Evolutionary conservation across 2,888 invertebrate genomes (phyloP), one percentile per base, ranked within the genome.

Genomic region (Nycteola revayana): DNA sequence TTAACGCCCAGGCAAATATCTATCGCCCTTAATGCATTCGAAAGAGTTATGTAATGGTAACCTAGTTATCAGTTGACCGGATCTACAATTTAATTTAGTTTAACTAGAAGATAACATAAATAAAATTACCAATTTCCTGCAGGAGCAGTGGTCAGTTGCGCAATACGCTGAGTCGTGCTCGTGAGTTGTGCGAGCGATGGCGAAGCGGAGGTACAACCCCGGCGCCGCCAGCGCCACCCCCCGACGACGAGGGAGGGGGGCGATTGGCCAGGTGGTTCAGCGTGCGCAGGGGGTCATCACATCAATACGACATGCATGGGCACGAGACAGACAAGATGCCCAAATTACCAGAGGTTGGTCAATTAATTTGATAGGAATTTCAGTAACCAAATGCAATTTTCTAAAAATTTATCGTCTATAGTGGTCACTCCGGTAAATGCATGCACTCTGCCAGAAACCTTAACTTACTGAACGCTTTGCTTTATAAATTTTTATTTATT

Each of bases 191-290:
- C 90, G 95, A 95, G 90, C 94, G 94, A 90, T 94, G 94, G 93
- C 91, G 94, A 60, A 83, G 80, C 60, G 82, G 86, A 28, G 71
- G 78, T 22, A 62, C 66, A 23, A 66, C 76, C 65, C 68, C 76
- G 64, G 79, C 84, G 10, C 83, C 85, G 20, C 79, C 82, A 17
- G 74, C 82, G 7, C 80, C 79, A 1, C 83, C 89, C 25, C 88
- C 89, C 36, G 89, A 89, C 47, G 91, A 91, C 70, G 91, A 93
- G 55, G 91, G 93, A 28, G 92, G 94, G 55, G 94, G 95, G 43
- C 90, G 95, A 36, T 90, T 96, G 28, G 94, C 96, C 18, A 90
- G 97, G 55, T 96, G 96, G 96, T 97, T 96, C 89, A 96, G 96
- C 63, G 95, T 96, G 48, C 89, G 96, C 23, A 90, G 96, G 42